Conservation (phyloP, 2,113 vertebrate species). For the Xyliphius kryptos region DNA sequence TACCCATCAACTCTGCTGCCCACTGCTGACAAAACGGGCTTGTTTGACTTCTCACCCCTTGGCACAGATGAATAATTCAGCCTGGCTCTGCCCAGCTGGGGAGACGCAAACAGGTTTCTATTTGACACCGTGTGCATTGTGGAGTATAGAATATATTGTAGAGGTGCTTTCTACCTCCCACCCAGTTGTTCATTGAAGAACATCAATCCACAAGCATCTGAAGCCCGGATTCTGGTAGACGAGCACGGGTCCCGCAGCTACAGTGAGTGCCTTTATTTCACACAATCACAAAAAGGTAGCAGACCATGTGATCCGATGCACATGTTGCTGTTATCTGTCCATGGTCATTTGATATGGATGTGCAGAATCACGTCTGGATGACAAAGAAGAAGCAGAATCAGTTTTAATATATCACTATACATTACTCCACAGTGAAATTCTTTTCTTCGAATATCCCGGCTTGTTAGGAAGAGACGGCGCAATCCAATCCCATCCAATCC, state of each 20-base stretch:
- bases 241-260: slow-evolving; percentile 18
- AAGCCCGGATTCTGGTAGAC: slow-evolving; percentile 31
- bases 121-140: slow-evolving; percentile 42
- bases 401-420: no score
- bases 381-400: no score
- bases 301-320: neutral
- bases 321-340: no score
- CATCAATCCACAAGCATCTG: slow-evolving; percentile 31
- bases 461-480: no score
- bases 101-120: slow-evolving; percentile 56
- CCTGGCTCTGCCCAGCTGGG: slow-evolving; percentile 67
- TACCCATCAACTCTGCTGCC: slow-evolving; percentile 57
- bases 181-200: slow-evolving; percentile 22
- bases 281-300: slow-evolving; percentile 14
- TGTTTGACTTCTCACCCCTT: slow-evolving; percentile 84
- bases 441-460: no score
- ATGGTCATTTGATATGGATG: no score
- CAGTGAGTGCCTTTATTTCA: slow-evolving; percentile 14
- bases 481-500: no score
- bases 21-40: slow-evolving; percentile 81
- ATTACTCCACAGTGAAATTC: no score
- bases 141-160: slow-evolving; percentile 45
- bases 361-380: no score
- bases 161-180: slow-evolving; percentile 33
- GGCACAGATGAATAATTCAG: slow-evolving; percentile 83